These are phyloP conservation scores for Calameuta pallipes DNA, from an alignment of 2,888 invertebrate species.

Conservation along the genomic window DNA sequence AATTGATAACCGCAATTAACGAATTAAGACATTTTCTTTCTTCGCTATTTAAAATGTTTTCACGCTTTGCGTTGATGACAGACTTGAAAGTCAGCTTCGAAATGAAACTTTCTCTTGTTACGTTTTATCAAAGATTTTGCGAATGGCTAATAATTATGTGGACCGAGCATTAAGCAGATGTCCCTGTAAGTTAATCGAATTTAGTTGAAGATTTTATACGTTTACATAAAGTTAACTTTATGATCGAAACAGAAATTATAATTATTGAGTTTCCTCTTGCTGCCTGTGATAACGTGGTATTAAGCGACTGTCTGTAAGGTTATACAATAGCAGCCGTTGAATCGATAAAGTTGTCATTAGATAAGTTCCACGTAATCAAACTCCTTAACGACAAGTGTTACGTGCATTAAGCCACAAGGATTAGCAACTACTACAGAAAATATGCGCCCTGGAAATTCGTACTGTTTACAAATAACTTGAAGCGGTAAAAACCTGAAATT, in stretches of 20 bases:
- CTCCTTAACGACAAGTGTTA: neutral
- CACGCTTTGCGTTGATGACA: neutral
- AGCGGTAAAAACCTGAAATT: neutral
- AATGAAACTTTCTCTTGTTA: neutral
- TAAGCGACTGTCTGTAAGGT: neutral
- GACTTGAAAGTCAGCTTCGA: neutral
- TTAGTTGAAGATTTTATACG: too few relatives aligned
- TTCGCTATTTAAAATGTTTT: neutral
- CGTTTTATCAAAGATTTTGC: neutral
- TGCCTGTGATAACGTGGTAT: neutral
- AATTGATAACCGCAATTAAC: neutral
- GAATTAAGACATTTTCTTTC: neutral
- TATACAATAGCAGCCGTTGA: neutral
- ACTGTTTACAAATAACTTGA: neutral
- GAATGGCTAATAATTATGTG: neutral
- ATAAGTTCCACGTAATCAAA: neutral
- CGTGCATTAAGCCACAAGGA: neutral
- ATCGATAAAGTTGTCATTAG: neutral
- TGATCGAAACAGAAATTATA: neutral
- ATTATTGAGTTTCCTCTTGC: neutral
- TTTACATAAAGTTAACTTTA: neutral
- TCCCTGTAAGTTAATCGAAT: neutral
- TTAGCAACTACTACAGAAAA: neutral
- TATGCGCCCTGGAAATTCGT: neutral
- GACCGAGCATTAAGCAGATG: neutral